Base-by-base conservation (phyloP, 2,113 vertebrate genomes). In the Protobothrops flavoviridis region DNA sequence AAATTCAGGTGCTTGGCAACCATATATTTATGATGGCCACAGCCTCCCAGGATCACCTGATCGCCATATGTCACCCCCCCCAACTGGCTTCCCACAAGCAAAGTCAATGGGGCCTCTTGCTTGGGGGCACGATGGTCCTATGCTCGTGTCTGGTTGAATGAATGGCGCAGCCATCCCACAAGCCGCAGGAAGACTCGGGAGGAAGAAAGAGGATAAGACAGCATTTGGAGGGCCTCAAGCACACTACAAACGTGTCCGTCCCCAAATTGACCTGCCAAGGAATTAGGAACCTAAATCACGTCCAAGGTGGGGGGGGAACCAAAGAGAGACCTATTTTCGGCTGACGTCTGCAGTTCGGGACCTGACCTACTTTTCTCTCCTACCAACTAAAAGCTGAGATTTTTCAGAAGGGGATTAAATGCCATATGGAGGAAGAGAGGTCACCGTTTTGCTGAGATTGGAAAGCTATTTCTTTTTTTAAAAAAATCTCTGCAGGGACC, bases 341-440 rank as follows among this genome's bases (percentile, higher is more conserved):
- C 0, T 94, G 56, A 61, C 55, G 23, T 8, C 7, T 90, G 45
- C 85, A 89, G 91, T 94, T 94, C 9, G 50, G 91, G 91, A 91
- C 92, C 93, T 86, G 91, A 94, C 92, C 61, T 29, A 0, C 91
- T 94, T 97, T 96, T 85, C 23, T 33, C 90, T 92, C 90, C 74
- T 87, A 0, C 0, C 91, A 94, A 93, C 96, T 88, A 90, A 64
- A 59, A 91, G 69, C 33, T 26, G 81, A 90, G 92, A 50, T 89
- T 86, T 91, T 91, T 90, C 74, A 61, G 64, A 86, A 92, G 61
- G 50, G 50, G 0, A 85, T 90, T 91, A 92, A 81, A 92, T 87
- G 92, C 85, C 11, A 69, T 0, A 74, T 64, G 53, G 91, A 0
- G 17, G 86, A 29, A n/a, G 13, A 33, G 26, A n/a, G 86, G 88